phyloP scores from a whole-genome alignment of 2,113 vertebrate genomes.

The Merops nubicus region DNA sequence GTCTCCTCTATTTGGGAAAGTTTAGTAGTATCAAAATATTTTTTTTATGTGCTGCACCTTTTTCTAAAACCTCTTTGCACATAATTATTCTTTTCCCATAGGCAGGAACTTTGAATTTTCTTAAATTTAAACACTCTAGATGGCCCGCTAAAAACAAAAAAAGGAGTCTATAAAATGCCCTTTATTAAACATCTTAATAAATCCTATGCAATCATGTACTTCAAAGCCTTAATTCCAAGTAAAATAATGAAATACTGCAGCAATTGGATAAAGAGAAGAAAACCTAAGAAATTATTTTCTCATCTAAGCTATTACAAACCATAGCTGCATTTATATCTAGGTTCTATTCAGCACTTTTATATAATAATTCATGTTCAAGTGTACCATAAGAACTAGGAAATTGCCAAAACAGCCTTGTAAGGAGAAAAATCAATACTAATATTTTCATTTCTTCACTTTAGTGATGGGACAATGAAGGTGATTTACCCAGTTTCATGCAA shows the following conservation, averaged over 20 bases:
- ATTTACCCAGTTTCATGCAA: background rate
- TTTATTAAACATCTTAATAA: background rate
- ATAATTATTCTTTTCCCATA: conserved; percentile 23
- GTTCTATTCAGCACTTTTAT: background rate
- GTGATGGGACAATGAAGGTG: background rate
- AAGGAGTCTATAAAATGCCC: background rate
- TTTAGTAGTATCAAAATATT: background rate
- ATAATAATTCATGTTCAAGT: background rate
- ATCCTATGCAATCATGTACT: background rate
- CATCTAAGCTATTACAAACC: background rate
- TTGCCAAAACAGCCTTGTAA: background rate
- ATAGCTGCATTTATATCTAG: background rate
- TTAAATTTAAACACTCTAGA: background rate
- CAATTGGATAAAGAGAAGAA: background rate
- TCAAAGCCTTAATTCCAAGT: background rate
- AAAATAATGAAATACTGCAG: background rate
- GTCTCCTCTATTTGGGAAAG: background rate
- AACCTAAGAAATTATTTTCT: background rate
- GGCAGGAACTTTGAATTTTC: background rate
- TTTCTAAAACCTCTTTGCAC: conserved; percentile 32
- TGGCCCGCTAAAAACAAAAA: background rate
- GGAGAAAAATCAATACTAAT: background rate
- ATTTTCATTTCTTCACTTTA: background rate
- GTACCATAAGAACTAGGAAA: background rate
- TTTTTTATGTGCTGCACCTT: background rate